A percentile compares a stretch with the other conserved stretches of the same genome.
Conservation (phyloP, 2,113 vertebrate genomes). For the Toxotes jaculatrix region DNA sequence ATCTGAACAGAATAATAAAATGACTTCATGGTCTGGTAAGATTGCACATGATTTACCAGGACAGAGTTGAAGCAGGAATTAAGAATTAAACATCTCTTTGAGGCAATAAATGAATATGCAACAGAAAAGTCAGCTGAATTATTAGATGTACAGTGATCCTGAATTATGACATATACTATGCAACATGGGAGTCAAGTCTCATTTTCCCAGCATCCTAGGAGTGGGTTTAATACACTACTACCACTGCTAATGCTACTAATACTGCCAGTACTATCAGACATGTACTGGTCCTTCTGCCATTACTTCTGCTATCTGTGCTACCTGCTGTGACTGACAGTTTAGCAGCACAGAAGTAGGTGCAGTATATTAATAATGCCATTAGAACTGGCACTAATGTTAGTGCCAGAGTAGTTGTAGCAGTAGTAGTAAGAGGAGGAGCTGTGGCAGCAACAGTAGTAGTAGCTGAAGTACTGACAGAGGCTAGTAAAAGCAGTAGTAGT, state of each 20-base stretch:
- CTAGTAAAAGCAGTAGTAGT: background rate
- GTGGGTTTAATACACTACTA: background rate
- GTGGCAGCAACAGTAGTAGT: no score
- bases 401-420: background rate
- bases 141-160: background rate
- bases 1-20: background rate
- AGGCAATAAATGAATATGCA: background rate
- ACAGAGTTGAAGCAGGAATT: background rate
- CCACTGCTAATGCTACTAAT: slow-evolving; percentile 6
- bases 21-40: background rate
- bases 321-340: background rate
- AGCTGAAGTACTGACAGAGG: background rate
- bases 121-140: background rate
- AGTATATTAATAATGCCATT: background rate
- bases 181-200: background rate
- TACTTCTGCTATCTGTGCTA: background rate
- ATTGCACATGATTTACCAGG: background rate
- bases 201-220: background rate
- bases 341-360: no score
- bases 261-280: background rate
- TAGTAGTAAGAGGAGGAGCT: no score
- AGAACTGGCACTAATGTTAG: background rate
- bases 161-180: background rate
- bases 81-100: background rate
- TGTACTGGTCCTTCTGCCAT: background rate